A percentile compares a stretch with the other conserved stretches of the same genome.
These are phyloP conservation scores for Pristionchus japonicus DNA, from an alignment of 2,888 invertebrate species.

Conservation along the genomic window DNA sequence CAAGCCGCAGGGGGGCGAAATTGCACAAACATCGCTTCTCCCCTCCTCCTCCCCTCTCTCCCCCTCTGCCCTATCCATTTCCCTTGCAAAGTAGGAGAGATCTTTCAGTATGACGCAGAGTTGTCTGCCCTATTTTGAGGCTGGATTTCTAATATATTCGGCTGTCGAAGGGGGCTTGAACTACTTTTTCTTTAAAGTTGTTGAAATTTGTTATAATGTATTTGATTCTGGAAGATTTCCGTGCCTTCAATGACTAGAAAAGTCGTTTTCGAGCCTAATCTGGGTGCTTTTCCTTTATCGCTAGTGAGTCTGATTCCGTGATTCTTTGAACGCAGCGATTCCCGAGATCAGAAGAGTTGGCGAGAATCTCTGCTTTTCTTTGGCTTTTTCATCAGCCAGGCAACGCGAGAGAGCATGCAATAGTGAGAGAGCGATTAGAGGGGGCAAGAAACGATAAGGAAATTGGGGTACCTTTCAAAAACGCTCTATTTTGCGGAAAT, in stretches of 20 bases:
- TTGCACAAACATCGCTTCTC: neutral
- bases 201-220: too few species aligned
- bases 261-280: too few species aligned
- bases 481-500: too few species aligned
- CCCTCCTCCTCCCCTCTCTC: neutral
- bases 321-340: neutral
- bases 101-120: neutral
- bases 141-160: neutral
- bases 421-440: too few species aligned
- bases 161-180: too few species aligned
- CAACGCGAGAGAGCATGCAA: too few species aligned
- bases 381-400: neutral
- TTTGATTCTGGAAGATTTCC: too few species aligned
- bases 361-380: neutral
- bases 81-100: neutral
- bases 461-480: too few species aligned
- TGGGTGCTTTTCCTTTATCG: too few species aligned
- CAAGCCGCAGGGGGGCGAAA: neutral
- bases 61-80: neutral
- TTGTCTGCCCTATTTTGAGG: neutral
- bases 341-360: neutral
- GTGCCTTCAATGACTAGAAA: neutral
- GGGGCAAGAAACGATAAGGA: too few species aligned
- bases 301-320: neutral
- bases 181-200: too few species aligned